phyloP scores from a whole-genome alignment of 2,113 vertebrate genomes.

The Forbesichthys agassizii region DNA sequence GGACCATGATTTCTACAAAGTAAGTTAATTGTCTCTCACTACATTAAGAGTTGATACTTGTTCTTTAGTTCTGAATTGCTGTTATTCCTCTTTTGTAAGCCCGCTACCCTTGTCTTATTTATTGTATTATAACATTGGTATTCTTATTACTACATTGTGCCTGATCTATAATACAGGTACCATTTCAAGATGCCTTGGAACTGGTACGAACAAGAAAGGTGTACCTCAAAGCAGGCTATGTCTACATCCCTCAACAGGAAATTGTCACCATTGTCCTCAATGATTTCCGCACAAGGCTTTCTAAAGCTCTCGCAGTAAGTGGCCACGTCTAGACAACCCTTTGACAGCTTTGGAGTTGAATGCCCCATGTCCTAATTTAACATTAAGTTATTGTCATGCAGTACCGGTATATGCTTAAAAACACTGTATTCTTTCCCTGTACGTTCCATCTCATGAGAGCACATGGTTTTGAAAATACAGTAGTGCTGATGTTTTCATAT shows the following conservation, averaged over 20 bases:
- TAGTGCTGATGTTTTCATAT: no score
- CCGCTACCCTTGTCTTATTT: neutral
- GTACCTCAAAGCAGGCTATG: slow-evolving; percentile 86
- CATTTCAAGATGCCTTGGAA: slow-evolving; percentile 92
- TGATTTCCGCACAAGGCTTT: slow-evolving; percentile 88
- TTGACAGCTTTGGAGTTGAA: neutral
- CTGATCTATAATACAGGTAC: slow-evolving; percentile 77
- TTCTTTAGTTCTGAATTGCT: neutral
- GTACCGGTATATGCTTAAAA: neutral
- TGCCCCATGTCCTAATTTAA: neutral
- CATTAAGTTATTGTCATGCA: neutral
- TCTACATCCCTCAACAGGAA: slow-evolving; percentile 88
- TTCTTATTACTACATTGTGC: slow-evolving; percentile 2
- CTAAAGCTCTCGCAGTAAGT: slow-evolving; percentile 96
- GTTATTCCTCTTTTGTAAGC: neutral
- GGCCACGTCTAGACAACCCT: neutral
- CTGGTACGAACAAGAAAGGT: slow-evolving; percentile 88
- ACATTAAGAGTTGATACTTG: neutral
- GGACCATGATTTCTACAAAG: slow-evolving; percentile 85
- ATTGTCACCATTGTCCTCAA: slow-evolving; percentile 88
- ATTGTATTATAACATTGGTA: neutral
- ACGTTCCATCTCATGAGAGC: no score
- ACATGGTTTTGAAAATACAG: no score
- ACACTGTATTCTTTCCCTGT: neutral
- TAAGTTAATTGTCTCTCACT: slow-evolving; percentile 61